Percentiles rank a stretch among this genome's conserved stretches.
Conservation (phyloP, 2,113 vertebrate genomes). For the Atlantisia rogersi region DNA sequence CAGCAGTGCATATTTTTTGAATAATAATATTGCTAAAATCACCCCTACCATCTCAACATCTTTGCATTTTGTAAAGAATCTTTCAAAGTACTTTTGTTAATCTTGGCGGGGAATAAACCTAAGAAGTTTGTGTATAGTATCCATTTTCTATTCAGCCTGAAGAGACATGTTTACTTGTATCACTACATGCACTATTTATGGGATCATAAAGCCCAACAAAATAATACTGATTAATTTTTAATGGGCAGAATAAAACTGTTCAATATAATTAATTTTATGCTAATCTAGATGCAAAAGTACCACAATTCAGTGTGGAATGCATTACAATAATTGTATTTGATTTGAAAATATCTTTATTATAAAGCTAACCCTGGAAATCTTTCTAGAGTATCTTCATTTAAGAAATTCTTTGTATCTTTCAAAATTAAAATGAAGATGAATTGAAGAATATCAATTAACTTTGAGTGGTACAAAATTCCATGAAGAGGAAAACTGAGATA, state of each 20-base stretch:
- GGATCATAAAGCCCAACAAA: background rate
- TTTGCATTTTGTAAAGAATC: background rate
- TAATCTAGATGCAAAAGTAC: background rate
- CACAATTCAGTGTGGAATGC: background rate
- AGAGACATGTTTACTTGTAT: background rate
- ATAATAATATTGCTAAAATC: background rate
- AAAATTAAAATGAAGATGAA: background rate
- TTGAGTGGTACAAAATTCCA: background rate
- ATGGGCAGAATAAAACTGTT: background rate
- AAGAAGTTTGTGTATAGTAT: background rate
- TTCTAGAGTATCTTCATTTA: background rate
- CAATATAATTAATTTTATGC: background rate
- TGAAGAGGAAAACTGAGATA: background rate
- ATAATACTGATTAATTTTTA: constrained; percentile 16
- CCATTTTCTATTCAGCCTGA: background rate
- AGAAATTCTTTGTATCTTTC: background rate
- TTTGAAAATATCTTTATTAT: background rate
- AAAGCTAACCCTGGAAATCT: background rate
- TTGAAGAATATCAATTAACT: background rate
- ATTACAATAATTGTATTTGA: background rate
- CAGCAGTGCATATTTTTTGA: background rate
- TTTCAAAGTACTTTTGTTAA: background rate
- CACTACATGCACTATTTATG: background rate
- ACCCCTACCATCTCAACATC: background rate
- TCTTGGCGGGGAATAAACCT: background rate